phyloP scores from a whole-genome alignment of 2,113 vertebrate species.

The Labrus mixtus region DNA sequence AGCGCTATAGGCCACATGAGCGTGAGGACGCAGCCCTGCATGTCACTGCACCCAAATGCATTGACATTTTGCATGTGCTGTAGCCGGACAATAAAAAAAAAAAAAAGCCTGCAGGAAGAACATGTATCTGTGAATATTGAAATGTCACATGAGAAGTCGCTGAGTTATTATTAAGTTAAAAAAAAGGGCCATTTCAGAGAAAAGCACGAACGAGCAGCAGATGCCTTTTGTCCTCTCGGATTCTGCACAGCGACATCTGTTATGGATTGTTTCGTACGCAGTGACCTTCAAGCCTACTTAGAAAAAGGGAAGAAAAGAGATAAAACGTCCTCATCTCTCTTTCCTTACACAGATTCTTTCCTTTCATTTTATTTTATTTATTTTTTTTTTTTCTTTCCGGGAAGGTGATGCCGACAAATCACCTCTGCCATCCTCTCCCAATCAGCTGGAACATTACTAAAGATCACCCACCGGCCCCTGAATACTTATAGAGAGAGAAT shows the following conservation, averaged over 20 bases:
- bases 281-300: slow-evolving; percentile 86
- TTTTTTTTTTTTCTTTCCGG: slow-evolving; percentile 24
- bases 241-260: slow-evolving; percentile 85
- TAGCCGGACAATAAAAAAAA: slow-evolving; percentile 15
- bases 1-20: slow-evolving; percentile 20
- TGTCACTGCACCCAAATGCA: slow-evolving; percentile 34
- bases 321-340: slow-evolving; percentile 60
- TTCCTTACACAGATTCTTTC: neutral
- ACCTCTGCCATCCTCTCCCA: slow-evolving; percentile 49
- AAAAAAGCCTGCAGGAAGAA: slow-evolving; percentile 38
- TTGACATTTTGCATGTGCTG: slow-evolving; percentile 57
- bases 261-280: slow-evolving; percentile 78
- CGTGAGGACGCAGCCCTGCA: slow-evolving; percentile 13
- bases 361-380: slow-evolving; percentile 12
- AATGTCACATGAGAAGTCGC: slow-evolving; percentile 64
- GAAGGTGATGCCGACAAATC: slow-evolving; percentile 55
- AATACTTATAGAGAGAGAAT: slow-evolving; percentile 38
- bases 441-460: slow-evolving; percentile 63
- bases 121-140: slow-evolving; percentile 61
- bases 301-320: slow-evolving; percentile 67
- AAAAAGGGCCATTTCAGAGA: slow-evolving; percentile 33
- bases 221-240: slow-evolving; percentile 77
- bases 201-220: slow-evolving; percentile 41
- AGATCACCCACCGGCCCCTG: slow-evolving; percentile 56
- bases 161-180: slow-evolving; percentile 60